Evolutionary conservation across 2,888 invertebrate species (phyloP), one percentile per base, ranked within the genome.

Genomic region (Eustalomyia histrio): DNA sequence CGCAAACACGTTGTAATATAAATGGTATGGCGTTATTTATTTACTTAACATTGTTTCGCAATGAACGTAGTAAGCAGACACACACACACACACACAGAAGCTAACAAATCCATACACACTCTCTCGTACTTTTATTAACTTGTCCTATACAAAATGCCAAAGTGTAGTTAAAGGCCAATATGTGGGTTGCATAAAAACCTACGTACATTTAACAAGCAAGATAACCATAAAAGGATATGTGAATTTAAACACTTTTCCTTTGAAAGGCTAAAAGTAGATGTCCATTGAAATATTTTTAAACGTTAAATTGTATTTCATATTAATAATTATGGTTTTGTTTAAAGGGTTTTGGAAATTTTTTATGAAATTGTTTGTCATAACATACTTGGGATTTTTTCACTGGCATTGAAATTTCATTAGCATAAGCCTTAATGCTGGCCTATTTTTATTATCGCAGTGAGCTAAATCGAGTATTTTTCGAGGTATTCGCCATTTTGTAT

Each of bases 131-230:
- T 39, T 5, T 16, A 29, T 0, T 17, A 29, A 1, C 35, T 18
- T 18, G 10, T 33, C 17, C 29, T 33, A 16, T 53, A 58, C 39
- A 29, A 75, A 80, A 80, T 80, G 76, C 39, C 65, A 80, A 61
- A 61, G 58, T 21, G 39, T 74, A 67, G 58, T 63, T 16, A 63
- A 81, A 81, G 72, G 58, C 65, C 80, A 74, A 74, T 61, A 69
- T 74, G 80, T 80, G 68, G 73, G 76, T 57, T 71, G 47, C 52
- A 50, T 17, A 47, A 65, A 57, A 43, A 72, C 68, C 52, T 47
- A 67, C 72, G 24, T 39, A 64, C 7, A 8, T 14, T 55, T 21
- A 29, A 17, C 43, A 60, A 29, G 50, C 3, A 4, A 47, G 33
- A 24, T n/a, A 39, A 29, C n/a, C 14, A 55, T 50, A 73, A 53